phyloP scores from a whole-genome alignment of 2,113 vertebrate genomes.

The Embiotoca jacksoni region DNA sequence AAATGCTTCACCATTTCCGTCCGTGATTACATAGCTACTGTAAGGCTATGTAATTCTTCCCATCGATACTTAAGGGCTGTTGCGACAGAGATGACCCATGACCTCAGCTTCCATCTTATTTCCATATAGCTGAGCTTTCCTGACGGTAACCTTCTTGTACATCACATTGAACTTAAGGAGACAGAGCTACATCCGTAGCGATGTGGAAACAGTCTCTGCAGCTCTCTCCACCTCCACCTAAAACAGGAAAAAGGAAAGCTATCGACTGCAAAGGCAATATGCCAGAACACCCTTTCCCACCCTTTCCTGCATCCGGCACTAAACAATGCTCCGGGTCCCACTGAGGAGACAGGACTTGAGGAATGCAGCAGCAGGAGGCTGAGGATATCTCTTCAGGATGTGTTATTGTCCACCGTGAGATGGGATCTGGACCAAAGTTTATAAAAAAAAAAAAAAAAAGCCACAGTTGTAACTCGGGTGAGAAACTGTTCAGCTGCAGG shows the following conservation, averaged over 20 bases:
- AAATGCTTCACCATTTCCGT: constrained; percentile 48
- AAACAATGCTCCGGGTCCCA: constrained; percentile 74
- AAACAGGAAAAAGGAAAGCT: constrained; percentile 83
- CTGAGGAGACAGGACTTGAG: constrained; percentile 29
- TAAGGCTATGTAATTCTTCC: neutral
- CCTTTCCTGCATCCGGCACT: constrained; percentile 87
- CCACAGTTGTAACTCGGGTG: neutral
- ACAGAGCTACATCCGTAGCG: neutral
- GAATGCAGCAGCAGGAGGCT: constrained; percentile 37
- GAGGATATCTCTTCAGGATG: constrained; percentile 5
- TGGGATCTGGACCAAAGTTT: neutral
- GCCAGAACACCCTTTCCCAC: constrained; percentile 73
- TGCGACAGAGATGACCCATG: neutral
- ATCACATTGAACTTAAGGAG: neutral
- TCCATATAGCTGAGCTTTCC: neutral
- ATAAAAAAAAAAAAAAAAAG: too few relatives aligned
- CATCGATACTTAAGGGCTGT: neutral
- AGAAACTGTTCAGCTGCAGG: neutral
- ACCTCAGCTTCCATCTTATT: neutral
- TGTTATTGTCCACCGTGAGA: neutral
- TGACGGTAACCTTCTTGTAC: neutral
- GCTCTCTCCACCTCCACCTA: constrained; percentile 45
- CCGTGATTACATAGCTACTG: constrained; percentile 29
- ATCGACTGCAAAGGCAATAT: constrained; percentile 61
- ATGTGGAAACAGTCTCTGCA: neutral